phyloP scores from a whole-genome alignment of 2,797 vertebrate species.

The Vireo griseus region DNA sequence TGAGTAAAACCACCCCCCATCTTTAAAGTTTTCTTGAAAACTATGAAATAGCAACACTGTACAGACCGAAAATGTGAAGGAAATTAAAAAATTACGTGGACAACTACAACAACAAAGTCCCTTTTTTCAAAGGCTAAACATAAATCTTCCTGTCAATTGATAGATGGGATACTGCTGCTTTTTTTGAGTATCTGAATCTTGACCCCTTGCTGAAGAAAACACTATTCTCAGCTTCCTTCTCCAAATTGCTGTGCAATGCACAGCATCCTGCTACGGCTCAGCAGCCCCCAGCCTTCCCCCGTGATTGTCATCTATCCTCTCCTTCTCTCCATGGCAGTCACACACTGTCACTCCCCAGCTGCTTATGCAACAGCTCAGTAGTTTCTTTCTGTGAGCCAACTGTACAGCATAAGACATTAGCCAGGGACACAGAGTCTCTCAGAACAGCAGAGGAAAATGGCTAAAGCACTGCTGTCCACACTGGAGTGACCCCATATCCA shows the following conservation, averaged over 20 bases:
- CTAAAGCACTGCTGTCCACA: not conserved
- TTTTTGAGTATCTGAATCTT: not conserved
- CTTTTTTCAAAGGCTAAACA: not conserved
- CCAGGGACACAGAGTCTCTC: not conserved
- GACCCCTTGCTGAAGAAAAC: not conserved
- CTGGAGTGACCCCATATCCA: not conserved
- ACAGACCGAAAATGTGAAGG: not conserved
- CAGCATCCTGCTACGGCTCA: not conserved
- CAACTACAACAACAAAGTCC: not conserved
- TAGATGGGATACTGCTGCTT: not conserved
- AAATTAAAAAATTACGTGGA: not conserved
- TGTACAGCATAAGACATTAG: not conserved
- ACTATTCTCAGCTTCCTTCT: not conserved
- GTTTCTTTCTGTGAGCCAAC: not conserved
- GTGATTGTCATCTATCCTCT: not conserved
- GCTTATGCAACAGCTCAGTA: constrained; percentile 8
- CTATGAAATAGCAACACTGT: not conserved
- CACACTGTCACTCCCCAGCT: constrained; percentile 12
- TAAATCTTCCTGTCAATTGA: not conserved
- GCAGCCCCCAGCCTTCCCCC: not conserved
- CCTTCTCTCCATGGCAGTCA: not conserved
- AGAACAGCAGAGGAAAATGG: not conserved
- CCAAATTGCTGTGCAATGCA: not conserved
- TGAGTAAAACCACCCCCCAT: not conserved
- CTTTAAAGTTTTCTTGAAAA: not conserved